Conservation (phyloP, 92 coral and sea anemone species). For the Umimayanthus kanabou region DNA sequence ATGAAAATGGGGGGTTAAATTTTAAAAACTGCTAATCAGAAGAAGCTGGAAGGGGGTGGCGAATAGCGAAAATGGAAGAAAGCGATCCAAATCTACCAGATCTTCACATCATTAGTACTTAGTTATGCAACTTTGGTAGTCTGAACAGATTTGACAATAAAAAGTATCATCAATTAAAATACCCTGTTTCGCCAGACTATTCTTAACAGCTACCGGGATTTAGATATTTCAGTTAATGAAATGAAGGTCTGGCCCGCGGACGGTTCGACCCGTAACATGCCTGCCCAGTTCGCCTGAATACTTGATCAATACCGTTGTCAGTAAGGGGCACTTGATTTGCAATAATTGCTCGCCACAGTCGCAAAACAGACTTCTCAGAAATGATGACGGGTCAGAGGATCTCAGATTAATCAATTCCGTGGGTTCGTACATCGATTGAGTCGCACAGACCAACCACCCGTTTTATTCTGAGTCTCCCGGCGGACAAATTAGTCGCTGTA, state of each 20-base stretch:
- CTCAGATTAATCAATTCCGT: not conserved
- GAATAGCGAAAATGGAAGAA: no score
- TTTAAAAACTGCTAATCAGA: no score
- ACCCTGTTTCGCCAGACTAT: not conserved
- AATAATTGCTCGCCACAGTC: not conserved
- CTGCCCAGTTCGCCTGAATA: not conserved
- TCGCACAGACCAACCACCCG: not conserved
- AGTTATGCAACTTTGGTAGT: not conserved
- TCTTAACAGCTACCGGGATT: not conserved
- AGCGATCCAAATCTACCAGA: not conserved
- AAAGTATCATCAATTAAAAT: not conserved
- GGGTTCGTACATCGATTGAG: not conserved
- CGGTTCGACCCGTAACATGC: not conserved
- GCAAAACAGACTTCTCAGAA: not conserved
- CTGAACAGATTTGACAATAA: not conserved
- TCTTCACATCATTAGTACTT: not conserved
- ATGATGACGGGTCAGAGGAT: not conserved
- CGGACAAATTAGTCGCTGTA: slow-evolving; percentile 63
- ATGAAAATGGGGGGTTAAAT: not conserved
- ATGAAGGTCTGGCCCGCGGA: no score
- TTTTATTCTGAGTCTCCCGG: not conserved
- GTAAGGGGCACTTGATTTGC: not conserved
- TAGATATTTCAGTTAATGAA: no score
- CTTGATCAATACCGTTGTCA: not conserved
- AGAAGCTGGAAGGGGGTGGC: not conserved